Evolutionary conservation across 2,888 invertebrate species (phyloP), one percentile per base, ranked within the genome.

Genomic region (Agrenia bidenticulata): DNA sequence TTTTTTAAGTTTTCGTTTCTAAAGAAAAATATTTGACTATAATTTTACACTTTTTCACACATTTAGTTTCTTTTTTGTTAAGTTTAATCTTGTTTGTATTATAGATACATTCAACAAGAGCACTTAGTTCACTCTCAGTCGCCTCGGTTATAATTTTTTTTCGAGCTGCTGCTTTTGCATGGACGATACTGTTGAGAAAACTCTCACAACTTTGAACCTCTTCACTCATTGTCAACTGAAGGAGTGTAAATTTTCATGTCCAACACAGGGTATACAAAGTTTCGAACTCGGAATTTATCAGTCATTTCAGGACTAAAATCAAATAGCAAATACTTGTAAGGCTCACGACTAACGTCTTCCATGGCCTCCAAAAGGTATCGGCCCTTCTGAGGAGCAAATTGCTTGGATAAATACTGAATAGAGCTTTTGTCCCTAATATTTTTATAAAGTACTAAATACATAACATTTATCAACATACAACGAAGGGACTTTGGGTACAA

Each of bases 401-500:
- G 15, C 19, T 4, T 5, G 4, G 15, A 4, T 19, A 45, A 45
- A 19, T 45, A 45, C 45, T 5, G 5, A 5, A 45, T 5, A 15
- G 5, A 15, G n/a, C 2, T 5, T 15, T 55, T 55, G 32, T 55
- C 32, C 5, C 19, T 26, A 2, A 55, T 55, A 5, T 24, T 24
- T 24, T 32, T 27, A n/a, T 26, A 55, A 4, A 27, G n/a, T 4
- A 55, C 17, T 4, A 55, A n/a, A 32, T 55, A 55, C 55, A 27
- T 17, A 2, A 26, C 17, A 17, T 55, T 24, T 2, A 27, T n/a
- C 2, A 55, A 5, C 19, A 24, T 26, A 5, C n/a, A 13, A 4
- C 24, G 53, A 15, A 53, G 15, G 7, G 2, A 15, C 23, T 53
- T 24, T 9, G 24, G 7, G 24, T 21, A 24, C 4, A 24, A 4